Evolutionary conservation across 2,113 vertebrate species (phyloP).

Genomic region (Psammodynastes pulverulentus): DNA sequence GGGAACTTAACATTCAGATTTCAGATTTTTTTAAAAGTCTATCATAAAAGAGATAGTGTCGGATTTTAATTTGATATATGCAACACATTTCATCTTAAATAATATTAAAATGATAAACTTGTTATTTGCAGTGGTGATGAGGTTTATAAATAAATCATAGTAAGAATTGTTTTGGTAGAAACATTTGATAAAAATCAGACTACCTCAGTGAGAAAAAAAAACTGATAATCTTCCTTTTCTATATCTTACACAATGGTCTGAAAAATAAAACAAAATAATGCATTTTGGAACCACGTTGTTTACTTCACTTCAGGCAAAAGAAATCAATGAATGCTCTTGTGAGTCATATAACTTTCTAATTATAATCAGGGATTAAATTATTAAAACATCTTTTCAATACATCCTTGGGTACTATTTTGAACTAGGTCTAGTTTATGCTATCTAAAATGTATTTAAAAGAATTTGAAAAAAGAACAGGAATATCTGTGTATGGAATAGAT

Average conservation of each 20-base stretch:
- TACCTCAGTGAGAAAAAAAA: not conserved
- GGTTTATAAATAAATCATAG: not conserved
- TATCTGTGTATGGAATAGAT: not conserved
- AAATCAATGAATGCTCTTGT: not conserved
- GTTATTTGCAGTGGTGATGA: not conserved
- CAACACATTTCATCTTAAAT: not conserved
- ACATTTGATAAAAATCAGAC: not conserved
- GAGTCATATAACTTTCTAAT: not conserved
- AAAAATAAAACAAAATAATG: not conserved
- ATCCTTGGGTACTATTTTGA: constrained; percentile 34
- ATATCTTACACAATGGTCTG: not conserved
- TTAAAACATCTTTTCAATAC: not conserved
- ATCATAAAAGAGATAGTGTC: not conserved
- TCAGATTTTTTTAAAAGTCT: not conserved
- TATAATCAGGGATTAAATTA: not conserved
- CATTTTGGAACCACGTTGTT: not conserved
- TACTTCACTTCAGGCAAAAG: not conserved
- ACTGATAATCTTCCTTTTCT: not conserved
- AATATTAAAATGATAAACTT: not conserved
- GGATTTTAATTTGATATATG: not conserved
- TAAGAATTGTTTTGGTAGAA: not conserved
- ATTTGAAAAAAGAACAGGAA: not conserved
- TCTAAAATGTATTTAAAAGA: not conserved
- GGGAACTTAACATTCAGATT: not conserved
- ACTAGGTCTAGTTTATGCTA: constrained; percentile 42